Percentiles rank a stretch among this genome's conserved stretches.
These are phyloP conservation scores for Crepidodera aurea DNA, from an alignment of 2,888 invertebrate genomes.

Conservation along the genomic window DNA sequence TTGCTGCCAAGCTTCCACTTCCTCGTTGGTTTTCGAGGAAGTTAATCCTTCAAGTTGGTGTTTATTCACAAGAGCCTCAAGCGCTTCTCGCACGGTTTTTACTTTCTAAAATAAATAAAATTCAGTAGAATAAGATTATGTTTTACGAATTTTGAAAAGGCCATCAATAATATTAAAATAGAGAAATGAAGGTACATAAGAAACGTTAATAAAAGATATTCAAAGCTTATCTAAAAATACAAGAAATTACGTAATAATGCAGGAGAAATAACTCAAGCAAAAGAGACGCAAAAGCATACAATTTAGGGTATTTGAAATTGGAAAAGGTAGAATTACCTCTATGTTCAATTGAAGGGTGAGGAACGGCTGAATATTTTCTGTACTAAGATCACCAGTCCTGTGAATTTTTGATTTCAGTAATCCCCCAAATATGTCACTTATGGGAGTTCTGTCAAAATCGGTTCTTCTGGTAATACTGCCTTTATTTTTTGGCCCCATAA, in stretches of 20 bases:
- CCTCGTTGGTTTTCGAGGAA: constrained; percentile 80
- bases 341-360: constrained; percentile 95
- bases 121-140: constrained; percentile 5
- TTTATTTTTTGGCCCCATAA: constrained; percentile 87
- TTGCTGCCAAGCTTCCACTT: constrained; percentile 90
- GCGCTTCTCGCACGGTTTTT: constrained; percentile 83
- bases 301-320: too few relatives aligned
- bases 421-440: constrained; percentile 93
- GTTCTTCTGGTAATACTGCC: constrained; percentile 88
- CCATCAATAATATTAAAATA: too few relatives aligned
- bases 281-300: too few relatives aligned
- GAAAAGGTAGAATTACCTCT: too few relatives aligned
- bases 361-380: constrained; percentile 94
- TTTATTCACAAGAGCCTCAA: constrained; percentile 85
- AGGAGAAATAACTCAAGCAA: too few relatives aligned
- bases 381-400: constrained; percentile 77
- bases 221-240: too few relatives aligned
- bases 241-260: too few relatives aligned
- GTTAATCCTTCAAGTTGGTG: constrained; percentile 89
- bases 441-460: constrained; percentile 82
- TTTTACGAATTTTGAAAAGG: too few relatives aligned
- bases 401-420: constrained; percentile 85
- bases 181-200: too few relatives aligned
- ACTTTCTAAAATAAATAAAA: constrained; percentile 75
- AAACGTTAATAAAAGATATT: too few relatives aligned